Evolutionary conservation across 1,140 invertebrate genomes (phyloP), one percentile per base, ranked within the genome.

Genomic region (Carcinoscorpius rotundicauda): DNA sequence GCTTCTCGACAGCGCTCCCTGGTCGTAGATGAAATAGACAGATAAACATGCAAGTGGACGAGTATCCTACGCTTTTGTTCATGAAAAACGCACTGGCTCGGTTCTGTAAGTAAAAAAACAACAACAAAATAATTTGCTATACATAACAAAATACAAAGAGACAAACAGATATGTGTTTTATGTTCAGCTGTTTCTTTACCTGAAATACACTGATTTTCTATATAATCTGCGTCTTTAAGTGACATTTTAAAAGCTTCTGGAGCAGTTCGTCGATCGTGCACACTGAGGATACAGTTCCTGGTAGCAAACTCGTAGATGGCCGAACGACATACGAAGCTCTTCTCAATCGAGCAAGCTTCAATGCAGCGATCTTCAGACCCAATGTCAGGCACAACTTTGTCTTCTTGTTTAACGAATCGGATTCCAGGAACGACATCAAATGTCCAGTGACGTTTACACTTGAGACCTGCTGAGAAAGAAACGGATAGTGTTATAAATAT

Each of bases 161-260:
- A 49, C 50, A 60, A 49, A 60, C 29, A 5, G 9, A 60, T 49
- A 49, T 49, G 29, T 11, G 10, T 60, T 49, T 10, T 60, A 49
- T 9, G 50, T 5, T 60, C 59, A 9, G 48, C 9, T 50, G 9
- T 51, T 50, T 59, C 51, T 68, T 68, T 71, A 77, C 75, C 66
- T 71, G 72, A 69, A 29, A 76, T 69, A 64, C 78, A 80, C 60
- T 78, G 77, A 63, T 79, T 80, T 67, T 80, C 79, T 60, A 80
- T 68, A 66, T 80, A 80, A 58, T 80, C 76, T 5, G 76, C 72
- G 8, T 73, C 71, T 49, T 70, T 66, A n/a, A 71, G 64, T 6
- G 75, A 71, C 52, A 75, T 74, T 48, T 74, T 71, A 66, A 76
- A 80, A 49, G 72, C 75, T 61, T 69, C 68, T 0, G 78, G 76